A percentile compares a stretch with the other conserved stretches of the same genome.
These are phyloP conservation scores for Meleagris gallopavo DNA, from an alignment of 2,113 vertebrate species.

Conservation along the genomic window DNA sequence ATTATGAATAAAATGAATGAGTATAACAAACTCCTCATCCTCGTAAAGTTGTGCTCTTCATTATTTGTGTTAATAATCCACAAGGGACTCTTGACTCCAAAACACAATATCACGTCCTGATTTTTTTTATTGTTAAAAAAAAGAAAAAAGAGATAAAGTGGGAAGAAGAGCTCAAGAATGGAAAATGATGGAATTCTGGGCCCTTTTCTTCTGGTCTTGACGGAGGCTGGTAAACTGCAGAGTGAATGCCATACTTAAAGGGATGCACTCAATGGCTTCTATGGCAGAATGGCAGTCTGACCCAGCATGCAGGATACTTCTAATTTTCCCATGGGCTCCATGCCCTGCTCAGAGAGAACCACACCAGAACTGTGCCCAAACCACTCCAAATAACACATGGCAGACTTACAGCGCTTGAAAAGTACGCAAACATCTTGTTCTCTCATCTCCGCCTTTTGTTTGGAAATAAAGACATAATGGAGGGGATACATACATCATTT, in stretches of 20 bases:
- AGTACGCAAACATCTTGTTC: not conserved
- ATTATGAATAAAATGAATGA: conserved; percentile 77
- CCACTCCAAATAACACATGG: not conserved
- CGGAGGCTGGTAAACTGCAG: not conserved
- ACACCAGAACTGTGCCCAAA: not conserved
- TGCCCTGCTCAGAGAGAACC: not conserved
- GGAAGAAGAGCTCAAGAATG: not conserved
- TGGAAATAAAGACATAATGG: not conserved
- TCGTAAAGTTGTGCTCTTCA: conserved; percentile 66
- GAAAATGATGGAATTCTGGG: not conserved
- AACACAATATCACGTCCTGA: not conserved
- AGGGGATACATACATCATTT: not conserved
- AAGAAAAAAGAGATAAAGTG: not conserved
- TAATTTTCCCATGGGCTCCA: not conserved
- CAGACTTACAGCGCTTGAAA: not conserved
- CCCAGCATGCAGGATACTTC: not conserved
- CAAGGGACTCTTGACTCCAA: not conserved
- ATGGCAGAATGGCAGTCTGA: not conserved
- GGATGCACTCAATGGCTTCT: not conserved
- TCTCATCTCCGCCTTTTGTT: not conserved
- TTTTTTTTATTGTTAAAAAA: not conserved
- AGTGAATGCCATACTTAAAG: not conserved
- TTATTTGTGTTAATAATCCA: conserved; percentile 60
- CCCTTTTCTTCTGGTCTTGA: not conserved
- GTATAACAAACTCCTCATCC: conserved; percentile 66